Base-by-base conservation (phyloP, 2,797 vertebrate species). In the Myotis myotis region DNA sequence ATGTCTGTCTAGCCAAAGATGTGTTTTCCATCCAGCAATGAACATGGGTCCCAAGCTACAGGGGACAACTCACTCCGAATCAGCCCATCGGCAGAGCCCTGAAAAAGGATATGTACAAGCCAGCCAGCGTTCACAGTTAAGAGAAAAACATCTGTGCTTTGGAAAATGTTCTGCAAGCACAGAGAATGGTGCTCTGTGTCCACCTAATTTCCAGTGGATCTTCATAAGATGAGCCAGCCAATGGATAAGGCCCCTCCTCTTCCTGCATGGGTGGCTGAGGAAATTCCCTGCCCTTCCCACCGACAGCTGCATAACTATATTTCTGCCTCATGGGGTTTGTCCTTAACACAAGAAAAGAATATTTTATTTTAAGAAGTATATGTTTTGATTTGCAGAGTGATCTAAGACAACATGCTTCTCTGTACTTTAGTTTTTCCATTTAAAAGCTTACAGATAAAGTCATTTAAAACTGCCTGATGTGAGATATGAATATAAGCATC, bases 131-230 rank as follows among this genome's bases (percentile, higher is more conserved):
- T 95, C 93, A 90, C 62, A 36, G 76, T 90, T 88, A 95, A 76
- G 93, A 97, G 88, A 87, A 92, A 98, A 97, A 97, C 92, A 96
- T 97, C 93, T 97, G 94, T 92, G 55, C 95, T 93, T 92, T 93
- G 92, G 83, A 96, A 95, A 97, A 93, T n/a, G 93, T 44, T 86
- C 70, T 94, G 74, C 66, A 87, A 60, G 68, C 3, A 72, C 30
- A 88, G 57, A 97, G 62, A 64, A 90, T 1, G 47, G 36, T 76
- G 44, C 5, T 89, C 36, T 38, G 36, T 64, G 11, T 91, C 86
- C 78, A 89, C 72, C 55, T 80, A 41, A 70, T 75, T 89, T 96
- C 64, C 68, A 25, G 62, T 91, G n/a, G 66, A 71, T 55, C 80
- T 96, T 89, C 60, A 2, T 79, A 82, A 81, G 36, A 86, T 62